A percentile compares a stretch with the other conserved stretches of the same genome.
phyloP scores from a whole-genome alignment of 2,113 vertebrate genomes.

The Oreochromis aureus region DNA sequence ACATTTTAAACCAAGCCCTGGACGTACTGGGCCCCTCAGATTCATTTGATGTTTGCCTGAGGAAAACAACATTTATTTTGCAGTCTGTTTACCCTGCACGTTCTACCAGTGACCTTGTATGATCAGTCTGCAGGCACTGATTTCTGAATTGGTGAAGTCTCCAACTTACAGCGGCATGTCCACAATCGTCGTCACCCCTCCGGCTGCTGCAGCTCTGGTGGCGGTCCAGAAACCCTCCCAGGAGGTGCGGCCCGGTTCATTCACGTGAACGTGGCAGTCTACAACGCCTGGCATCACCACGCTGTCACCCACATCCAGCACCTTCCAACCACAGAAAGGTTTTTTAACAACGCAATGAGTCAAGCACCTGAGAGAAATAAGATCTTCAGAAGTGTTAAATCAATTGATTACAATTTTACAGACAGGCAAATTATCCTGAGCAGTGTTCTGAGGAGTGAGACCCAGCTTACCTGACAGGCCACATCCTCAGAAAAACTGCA shows the following conservation, averaged over 20 bases:
- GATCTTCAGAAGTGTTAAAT: not conserved
- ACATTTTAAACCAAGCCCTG: not conserved
- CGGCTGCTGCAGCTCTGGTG: slow-evolving; percentile 78
- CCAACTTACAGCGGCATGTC: slow-evolving; percentile 79
- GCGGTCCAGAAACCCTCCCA: slow-evolving; percentile 80
- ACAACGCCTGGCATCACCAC: slow-evolving; percentile 82
- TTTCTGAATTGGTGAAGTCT: not conserved
- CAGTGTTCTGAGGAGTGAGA: not conserved
- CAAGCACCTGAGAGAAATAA: not conserved
- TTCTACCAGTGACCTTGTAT: not conserved
- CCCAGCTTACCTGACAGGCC: slow-evolving; percentile 53
- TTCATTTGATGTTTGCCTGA: not conserved
- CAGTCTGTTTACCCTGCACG: not conserved
- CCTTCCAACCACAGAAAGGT: slow-evolving; percentile 38
- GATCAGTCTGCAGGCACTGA: not conserved
- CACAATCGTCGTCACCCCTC: slow-evolving; percentile 80
- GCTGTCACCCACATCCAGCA: slow-evolving; percentile 74
- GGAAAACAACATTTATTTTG: not conserved
- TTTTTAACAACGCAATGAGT: not conserved
- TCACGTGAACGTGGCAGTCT: slow-evolving; percentile 79
- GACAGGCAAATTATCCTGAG: not conserved
- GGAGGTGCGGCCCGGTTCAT: slow-evolving; percentile 76
- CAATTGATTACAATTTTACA: not conserved
- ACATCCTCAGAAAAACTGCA: not conserved
- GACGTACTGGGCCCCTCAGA: not conserved